Evolutionary conservation across 2,888 invertebrate genomes (phyloP).

Genomic region (Plusia festucae): DNA sequence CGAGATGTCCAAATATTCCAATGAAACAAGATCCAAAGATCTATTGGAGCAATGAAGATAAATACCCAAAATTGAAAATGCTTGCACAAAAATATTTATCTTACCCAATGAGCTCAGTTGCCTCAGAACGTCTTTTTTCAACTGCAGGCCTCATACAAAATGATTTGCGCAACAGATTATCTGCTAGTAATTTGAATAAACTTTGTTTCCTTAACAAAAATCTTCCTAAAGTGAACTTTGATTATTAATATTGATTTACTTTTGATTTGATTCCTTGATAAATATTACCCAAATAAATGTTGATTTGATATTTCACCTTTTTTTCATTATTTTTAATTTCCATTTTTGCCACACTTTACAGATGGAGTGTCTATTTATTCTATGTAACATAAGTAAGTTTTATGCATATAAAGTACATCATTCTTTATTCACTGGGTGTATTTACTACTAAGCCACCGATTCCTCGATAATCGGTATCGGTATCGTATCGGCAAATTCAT

Average conservation of each 20-base stretch:
- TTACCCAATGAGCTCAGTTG: slow-evolving; percentile 42
- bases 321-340: not conserved
- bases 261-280: not conserved
- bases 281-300: not conserved
- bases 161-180: slow-evolving; percentile 9
- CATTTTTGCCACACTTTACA: not conserved
- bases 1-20: not conserved
- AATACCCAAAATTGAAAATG: not conserved
- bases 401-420: not conserved
- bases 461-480: not conserved
- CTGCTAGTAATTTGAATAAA: not conserved
- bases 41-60: slow-evolving; percentile 39
- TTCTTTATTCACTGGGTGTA: not conserved
- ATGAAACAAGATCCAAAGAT: slow-evolving; percentile 37
- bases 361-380: not conserved
- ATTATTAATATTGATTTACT: not conserved
- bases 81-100: not conserved
- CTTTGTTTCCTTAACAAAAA: not conserved
- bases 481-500: not conserved
- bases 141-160: slow-evolving; percentile 23
- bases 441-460: not conserved
- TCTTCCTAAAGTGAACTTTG: not conserved
- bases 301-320: not conserved
- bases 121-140: slow-evolving; percentile 47
- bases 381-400: not conserved